Evolutionary conservation across 53 echinoderm and acorn worm genomes (phyloP).

Genomic region (Astropecten irregularis): DNA sequence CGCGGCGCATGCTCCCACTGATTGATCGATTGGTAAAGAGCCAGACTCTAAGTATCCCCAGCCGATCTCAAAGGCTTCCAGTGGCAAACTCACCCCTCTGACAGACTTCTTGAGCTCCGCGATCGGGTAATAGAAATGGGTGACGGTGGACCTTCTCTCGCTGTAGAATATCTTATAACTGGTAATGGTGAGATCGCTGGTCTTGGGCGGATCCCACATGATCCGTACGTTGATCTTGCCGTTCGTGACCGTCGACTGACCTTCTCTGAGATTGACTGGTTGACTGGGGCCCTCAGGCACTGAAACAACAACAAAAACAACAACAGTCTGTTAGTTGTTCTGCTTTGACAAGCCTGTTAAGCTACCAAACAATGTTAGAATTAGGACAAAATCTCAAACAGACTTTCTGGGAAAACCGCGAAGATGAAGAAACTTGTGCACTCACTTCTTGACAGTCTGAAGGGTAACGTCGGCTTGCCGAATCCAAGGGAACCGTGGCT

Average conservation of each 20-base stretch:
- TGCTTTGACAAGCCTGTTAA: no score
- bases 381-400: no score
- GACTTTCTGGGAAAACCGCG: no score
- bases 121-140: constrained; percentile 36
- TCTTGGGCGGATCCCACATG: constrained; percentile 80
- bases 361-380: no score
- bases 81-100: constrained; percentile 64
- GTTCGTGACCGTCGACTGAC: constrained; percentile 47
- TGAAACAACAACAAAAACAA: constrained; percentile 30
- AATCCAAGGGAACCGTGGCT: constrained; percentile 81
- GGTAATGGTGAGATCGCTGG: constrained; percentile 70
- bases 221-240: constrained; percentile 57
- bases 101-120: constrained; percentile 61
- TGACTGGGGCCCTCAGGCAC: constrained; percentile 71
- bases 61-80: no score
- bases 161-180: constrained; percentile 81
- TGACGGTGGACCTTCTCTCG: constrained; percentile 41
- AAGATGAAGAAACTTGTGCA: no score
- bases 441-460: constrained; percentile 80
- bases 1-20: no score
- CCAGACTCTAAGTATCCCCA: no score
- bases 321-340: neutral
- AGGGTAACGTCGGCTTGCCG: constrained; percentile 56
- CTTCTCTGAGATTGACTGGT: constrained; percentile 65
- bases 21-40: no score